Base-by-base conservation (phyloP, 2,888 invertebrate genomes). In the Resseliella maxima region DNA sequence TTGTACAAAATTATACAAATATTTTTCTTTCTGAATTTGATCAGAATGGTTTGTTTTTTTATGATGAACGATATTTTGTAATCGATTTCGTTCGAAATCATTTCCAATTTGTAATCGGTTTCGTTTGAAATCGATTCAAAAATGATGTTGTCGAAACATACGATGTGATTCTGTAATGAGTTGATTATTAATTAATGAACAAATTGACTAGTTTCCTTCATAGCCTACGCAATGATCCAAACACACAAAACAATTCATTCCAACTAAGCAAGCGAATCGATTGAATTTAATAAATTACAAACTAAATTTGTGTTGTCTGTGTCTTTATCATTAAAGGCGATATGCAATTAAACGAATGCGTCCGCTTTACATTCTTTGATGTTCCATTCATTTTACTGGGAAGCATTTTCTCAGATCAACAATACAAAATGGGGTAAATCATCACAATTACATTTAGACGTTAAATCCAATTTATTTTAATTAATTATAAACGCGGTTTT, bases 221-320 rank as follows among this genome's bases (percentile, higher is more conserved):
- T 27, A 15, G 72, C 72, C 72, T 35, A 72, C 72, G 72, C 72
- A 72, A 72, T 72, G 24, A 59, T 24, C 59, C 59, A 59, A 59
- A 59, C n/a, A 72, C 72, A 72, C 72, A 72, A 72, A 72, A 72
- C 72, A 72, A 72, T 72, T 72, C 72, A 72, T 21, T 72, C n/a
- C n/a, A 35, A 15, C 31, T 2, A 31, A 35, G 31, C 72, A 31
- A 31, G 72, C 72, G 31, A 35, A 72, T 72, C 72, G 72, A 72
- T 72, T 72, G 72, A 72, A 72, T 72, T 72, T 72, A 72, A 72
- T 72, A 35, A 72, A 72, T 31, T 72, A 31, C n/a, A 35, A 31
- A 27, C 31, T n/a, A n/a, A 72, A 50, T 12, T 50, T 31, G 35
- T 31, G 31, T 72, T 72, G 72, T 5, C 15, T 27, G 12, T 72